phyloP scores from a whole-genome alignment of 2,888 invertebrate genomes.

The Orchesellides sinensis region DNA sequence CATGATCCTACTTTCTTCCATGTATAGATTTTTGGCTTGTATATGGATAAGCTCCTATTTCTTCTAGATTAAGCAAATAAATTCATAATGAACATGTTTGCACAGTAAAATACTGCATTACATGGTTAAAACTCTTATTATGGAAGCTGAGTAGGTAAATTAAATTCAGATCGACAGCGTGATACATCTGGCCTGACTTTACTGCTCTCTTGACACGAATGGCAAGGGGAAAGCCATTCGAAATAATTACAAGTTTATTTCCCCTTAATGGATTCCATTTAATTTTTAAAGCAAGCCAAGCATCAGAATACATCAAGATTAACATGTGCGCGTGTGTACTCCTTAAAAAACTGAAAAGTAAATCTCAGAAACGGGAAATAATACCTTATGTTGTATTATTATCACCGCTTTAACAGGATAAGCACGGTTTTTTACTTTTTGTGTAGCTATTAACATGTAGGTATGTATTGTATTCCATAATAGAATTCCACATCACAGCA shows the following conservation, averaged over 20 bases:
- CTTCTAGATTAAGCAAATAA: no score
- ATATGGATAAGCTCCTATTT: no score
- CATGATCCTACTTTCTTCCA: no score
- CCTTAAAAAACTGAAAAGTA: neutral
- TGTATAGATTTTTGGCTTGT: no score
- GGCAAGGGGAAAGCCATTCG: conserved; percentile 28
- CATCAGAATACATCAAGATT: neutral
- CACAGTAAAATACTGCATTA: no score
- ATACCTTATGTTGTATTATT: no score
- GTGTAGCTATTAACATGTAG: no score
- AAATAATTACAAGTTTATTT: conserved; percentile 41
- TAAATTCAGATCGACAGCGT: conserved; percentile 14
- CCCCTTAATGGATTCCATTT: conserved; percentile 42
- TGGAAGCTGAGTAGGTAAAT: no score
- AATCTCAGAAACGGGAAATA: no score
- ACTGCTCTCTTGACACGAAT: conserved; percentile 43
- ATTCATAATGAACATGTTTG: no score
- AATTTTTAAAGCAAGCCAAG: neutral
- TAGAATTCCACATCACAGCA: conserved; percentile 33
- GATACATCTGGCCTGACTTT: conserved; percentile 25
- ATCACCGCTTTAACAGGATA: no score
- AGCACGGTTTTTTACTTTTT: neutral
- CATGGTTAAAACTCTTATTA: no score
- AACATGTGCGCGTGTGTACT: neutral
- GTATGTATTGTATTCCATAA: conserved; percentile 5